Evolutionary conservation across 2,797 vertebrate species (phyloP), one percentile per base, ranked within the genome.

Genomic region (Thalassophryne amazonica): DNA sequence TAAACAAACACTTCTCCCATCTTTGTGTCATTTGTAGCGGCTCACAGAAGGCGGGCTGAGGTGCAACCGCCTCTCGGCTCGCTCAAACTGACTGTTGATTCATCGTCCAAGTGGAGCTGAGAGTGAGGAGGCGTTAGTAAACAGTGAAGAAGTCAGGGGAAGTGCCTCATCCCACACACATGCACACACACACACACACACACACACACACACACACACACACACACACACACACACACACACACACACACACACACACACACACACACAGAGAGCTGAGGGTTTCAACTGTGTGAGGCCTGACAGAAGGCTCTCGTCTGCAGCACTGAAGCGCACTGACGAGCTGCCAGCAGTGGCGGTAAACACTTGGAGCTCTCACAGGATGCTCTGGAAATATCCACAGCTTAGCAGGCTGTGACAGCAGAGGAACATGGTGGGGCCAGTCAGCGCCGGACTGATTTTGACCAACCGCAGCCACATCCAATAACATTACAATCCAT

Each of bases 361-460:
- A 88, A 90, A 89, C 86, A 86, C 64, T 73, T 50, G 7, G 60
- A 69, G 76, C 79, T 79, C 80, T 78, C 42, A 76, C 74, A 83
- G 79, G 78, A 83, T 62, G 71, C 65, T 60, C 40, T 56, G 84
- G 87, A 90, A 90, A 90, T 90, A 90, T 90, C 91, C 91, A 84
- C 72, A 53, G 37, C 54, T 52, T 38, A 34, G 57, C 69, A 69
- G 68, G 69, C 47, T 42, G 42, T 42, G 43, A 66, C 52, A 63
- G 46, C 41, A 69, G 48, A 50, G 60, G 47, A 60, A 76, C 54
- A 64, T 16, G 56, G 49, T 7, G 23, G n/a, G 48, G 49, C 46
- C 32, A 0, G 14, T 64, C 69, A 50, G 60, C 11, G 13, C 27
- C 3, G 24, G 43, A n/a, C 28, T 4, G 20, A 76, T 64, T 33